Percentiles rank a stretch among this genome's conserved stretches.
phyloP scores from a whole-genome alignment of 2,888 invertebrate genomes.

The Dexiosoma caninum region DNA sequence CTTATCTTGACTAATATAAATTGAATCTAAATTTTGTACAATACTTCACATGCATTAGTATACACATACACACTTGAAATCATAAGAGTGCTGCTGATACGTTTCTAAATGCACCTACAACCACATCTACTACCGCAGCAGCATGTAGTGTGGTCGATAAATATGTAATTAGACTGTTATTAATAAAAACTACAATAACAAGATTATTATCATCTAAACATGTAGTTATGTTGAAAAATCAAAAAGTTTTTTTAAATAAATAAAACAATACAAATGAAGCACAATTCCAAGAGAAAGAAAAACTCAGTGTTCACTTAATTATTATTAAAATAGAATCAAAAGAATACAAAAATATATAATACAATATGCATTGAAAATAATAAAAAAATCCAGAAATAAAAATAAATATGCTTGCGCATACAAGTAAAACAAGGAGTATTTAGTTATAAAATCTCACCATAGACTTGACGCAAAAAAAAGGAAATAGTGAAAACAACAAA shows the following conservation, averaged over 20 bases:
- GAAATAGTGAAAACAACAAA: neutral
- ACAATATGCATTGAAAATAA: neutral
- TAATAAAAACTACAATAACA: constrained; percentile 35
- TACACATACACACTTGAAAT: neutral
- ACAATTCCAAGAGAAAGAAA: constrained; percentile 29
- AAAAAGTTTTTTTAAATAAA: constrained; percentile 30
- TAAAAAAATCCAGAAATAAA: neutral
- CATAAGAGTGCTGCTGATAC: neutral
- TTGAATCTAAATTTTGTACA: constrained; percentile 20
- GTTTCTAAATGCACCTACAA: constrained; percentile 11
- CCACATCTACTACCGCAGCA: neutral
- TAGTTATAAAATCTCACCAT: neutral
- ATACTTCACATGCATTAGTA: neutral
- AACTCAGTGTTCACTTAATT: constrained; percentile 46
- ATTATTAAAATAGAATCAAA: constrained; percentile 5
- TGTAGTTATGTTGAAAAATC: constrained; percentile 26
- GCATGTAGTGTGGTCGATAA: constrained; percentile 18
- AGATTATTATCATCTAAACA: constrained; percentile 42
- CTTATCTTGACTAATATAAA: neutral
- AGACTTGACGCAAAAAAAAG: neutral
- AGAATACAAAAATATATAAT: neutral
- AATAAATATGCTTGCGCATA: neutral
- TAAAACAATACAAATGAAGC: neutral
- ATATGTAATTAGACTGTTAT: neutral
- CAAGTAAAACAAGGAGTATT: constrained; percentile 8